Base-by-base conservation (phyloP, 2,888 invertebrate species). In the Petrophora chlorosata region DNA sequence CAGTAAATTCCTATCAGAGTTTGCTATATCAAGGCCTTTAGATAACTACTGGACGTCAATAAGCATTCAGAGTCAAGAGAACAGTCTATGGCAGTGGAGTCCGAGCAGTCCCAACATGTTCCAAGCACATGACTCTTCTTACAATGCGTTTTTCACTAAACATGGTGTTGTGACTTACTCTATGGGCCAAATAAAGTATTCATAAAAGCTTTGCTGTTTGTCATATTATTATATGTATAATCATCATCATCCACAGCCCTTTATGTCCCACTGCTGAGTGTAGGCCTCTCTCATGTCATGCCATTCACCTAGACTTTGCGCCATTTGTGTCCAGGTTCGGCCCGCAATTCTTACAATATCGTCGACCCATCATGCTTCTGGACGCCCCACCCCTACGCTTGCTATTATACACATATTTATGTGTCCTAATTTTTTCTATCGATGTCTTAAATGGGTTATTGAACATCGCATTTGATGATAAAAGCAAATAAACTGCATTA, bases 171-270 rank as follows among this genome's bases (percentile, higher is more conserved):
- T 53, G 4, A 44, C 82, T 33, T 78, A 82, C 61, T 76, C 73
- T 42, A 65, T 83, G 28, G 84, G 86, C 22, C 77, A 86, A 81
- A 70, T 89, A 79, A 88, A 85, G 57, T 87, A 82, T 79, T 72
- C 84, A 52, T 88, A 71, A 49, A 5, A 34, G 3, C 7, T 28
- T 16, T 41, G 4, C 4, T 28, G 40, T 32, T 52, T 46, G 34
- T 43, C 29, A 39, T 53, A 33, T 17, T 10, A 19, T 40, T 26
- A 40, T 49, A 1, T 23, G 23, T 7, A 5, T 5, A 5, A 22
- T 22, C 4, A 22, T 22, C 8, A 8, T 22, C 2, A 4, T 17
- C 17, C 17, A 17, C 3, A 17, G 5, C 3, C 4, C 19, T 2
- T n/a, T n/a, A n/a, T n/a, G n/a, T n/a, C n/a, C n/a, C n/a, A n/a